Percentiles rank a stretch among this genome's conserved stretches.
phyloP scores from a whole-genome alignment of 2,888 invertebrate genomes.

The Imbricaverruca yamaguchii region DNA sequence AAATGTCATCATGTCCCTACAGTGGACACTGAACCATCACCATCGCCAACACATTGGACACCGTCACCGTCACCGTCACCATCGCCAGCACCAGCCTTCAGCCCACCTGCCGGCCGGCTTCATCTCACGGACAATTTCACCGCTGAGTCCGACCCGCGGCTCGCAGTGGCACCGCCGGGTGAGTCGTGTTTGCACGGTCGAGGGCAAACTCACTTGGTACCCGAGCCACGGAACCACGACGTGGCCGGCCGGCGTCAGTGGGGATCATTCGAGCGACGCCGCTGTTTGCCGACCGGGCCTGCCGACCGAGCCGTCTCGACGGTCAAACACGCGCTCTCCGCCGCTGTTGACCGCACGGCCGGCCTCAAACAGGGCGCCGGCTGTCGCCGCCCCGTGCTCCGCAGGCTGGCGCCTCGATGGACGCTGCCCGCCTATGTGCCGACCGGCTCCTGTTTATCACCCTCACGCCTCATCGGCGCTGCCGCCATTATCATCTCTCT shows the following conservation, averaged over 20 bases:
- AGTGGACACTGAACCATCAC: too few species aligned
- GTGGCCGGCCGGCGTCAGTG: not conserved
- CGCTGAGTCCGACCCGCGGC: not conserved
- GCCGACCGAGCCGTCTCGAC: not conserved
- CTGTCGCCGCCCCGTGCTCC: not conserved
- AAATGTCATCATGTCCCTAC: too few species aligned
- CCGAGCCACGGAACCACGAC: not conserved
- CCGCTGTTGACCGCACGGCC: not conserved
- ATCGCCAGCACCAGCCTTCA: not conserved
- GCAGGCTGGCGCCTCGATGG: too few species aligned
- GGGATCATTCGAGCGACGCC: not conserved
- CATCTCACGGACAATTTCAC: not conserved
- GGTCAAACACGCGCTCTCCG: not conserved
- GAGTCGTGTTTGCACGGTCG: constrained; percentile 4
- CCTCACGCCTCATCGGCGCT: not conserved
- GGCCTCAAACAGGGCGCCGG: not conserved
- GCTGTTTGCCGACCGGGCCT: not conserved
- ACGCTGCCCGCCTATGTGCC: too few species aligned
- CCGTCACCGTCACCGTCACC: too few species aligned
- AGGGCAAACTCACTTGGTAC: constrained; percentile 5
- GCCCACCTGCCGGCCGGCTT: not conserved
- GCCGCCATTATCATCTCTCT: constrained; percentile 3
- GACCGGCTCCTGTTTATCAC: not conserved
- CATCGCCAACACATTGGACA: too few species aligned
- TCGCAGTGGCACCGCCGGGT: not conserved